These are phyloP conservation scores for Frankliniella fusca DNA, from an alignment of 2,888 invertebrate genomes.

Conservation along the genomic window DNA sequence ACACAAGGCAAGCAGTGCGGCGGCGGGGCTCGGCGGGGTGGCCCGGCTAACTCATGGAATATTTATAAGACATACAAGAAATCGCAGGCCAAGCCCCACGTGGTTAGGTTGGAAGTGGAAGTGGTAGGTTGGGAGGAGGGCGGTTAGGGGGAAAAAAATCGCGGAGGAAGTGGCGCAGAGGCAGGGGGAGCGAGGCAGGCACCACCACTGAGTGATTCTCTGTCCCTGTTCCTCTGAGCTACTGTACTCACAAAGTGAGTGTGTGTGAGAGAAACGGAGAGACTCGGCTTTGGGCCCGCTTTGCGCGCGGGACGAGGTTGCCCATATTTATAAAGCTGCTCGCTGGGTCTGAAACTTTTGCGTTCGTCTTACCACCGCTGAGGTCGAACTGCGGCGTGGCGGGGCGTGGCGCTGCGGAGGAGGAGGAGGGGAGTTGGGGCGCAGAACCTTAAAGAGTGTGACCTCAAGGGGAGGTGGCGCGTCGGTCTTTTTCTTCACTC, in stretches of 20 bases:
- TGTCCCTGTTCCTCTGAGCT: neutral
- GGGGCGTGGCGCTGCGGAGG: neutral
- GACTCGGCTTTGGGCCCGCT: too few species aligned
- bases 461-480: too few species aligned
- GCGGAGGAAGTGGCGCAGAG: neutral
- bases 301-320: neutral
- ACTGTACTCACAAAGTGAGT: too few species aligned
- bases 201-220: neutral
- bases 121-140: neutral
- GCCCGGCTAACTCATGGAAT: neutral
- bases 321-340: conserved; percentile 12
- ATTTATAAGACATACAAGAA: conserved; percentile 23
- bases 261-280: too few species aligned
- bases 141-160: neutral
- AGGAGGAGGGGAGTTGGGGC: neutral
- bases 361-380: neutral
- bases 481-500: too few species aligned
- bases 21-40: neutral
- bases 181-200: neutral
- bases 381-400: too few species aligned
- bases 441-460: neutral
- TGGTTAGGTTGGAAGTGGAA: neutral
- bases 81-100: neutral
- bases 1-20: neutral
- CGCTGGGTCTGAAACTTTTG: neutral